Percentiles rank a stretch among this genome's conserved stretches.
Evolutionary conservation across 2,113 vertebrate species (phyloP).

Genomic region (Python bivittatus): DNA sequence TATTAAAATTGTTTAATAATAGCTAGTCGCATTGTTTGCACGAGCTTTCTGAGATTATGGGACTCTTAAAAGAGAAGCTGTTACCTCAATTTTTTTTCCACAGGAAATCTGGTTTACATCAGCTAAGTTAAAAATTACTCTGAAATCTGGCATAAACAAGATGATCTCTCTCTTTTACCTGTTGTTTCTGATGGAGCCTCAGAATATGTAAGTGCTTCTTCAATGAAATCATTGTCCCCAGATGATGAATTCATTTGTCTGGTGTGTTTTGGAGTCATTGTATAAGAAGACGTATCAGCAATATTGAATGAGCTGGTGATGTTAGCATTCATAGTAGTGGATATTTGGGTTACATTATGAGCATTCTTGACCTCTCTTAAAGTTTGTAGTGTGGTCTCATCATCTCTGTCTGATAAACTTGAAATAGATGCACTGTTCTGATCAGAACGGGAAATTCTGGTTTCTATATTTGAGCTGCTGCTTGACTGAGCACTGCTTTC

Average conservation of each 20-base stretch:
- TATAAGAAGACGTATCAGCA: not conserved
- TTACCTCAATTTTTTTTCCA: not conserved
- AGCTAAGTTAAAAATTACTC: not conserved
- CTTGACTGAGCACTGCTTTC: fast-evolving
- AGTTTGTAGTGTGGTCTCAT: conserved; percentile 60
- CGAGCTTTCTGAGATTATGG: not conserved
- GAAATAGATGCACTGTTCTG: conserved; percentile 59
- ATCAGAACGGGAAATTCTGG: not conserved
- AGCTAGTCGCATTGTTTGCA: not conserved
- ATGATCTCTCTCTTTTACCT: conserved; percentile 18
- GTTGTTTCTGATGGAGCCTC: not conserved
- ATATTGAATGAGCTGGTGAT: not conserved
- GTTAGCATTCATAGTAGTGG: not conserved
- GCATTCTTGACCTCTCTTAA: conserved; percentile 35
- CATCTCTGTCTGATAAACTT: conserved; percentile 55
- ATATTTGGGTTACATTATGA: conserved; percentile 1
- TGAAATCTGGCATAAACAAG: not conserved
- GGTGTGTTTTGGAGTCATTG: not conserved
- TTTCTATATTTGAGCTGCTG: not conserved
- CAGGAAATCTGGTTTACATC: not conserved
- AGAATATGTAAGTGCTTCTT: conserved; percentile 5
- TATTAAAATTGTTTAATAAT: not conserved
- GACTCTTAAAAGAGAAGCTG: not conserved
- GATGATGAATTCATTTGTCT: not conserved
- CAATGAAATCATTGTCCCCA: not conserved